Evolutionary conservation across 2,113 vertebrate genomes (phyloP), one percentile per base, ranked within the genome.

Genomic region (Brachyistius frenatus): DNA sequence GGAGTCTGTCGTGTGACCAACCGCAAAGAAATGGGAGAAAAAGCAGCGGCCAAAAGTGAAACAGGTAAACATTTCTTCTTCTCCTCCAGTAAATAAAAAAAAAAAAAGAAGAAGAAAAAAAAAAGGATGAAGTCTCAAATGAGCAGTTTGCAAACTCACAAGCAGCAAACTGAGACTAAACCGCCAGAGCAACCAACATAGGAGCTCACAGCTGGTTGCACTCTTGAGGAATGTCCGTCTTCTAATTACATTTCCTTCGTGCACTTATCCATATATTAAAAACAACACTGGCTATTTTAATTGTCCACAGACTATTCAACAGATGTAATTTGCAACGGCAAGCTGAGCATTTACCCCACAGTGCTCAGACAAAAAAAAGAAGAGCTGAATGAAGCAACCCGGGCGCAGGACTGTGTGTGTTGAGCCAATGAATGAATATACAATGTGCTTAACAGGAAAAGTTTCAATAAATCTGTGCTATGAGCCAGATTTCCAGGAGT

Each of bases 321-420:
- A 70, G 66, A 85, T 75, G 77, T 83, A 78, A 92, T 91, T 90
- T 83, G 66, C 68, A 77, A 53, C 62, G 86, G 86, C 83, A 64
- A 66, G 80, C 35, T 73, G 68, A 86, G 76, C 92, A 91, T 92
- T 64, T 39, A 58, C 4, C 73, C 79, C 62, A 33, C 47, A 30
- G 66, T n/a, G 73, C 37, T 37, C 2, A 32, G 32, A 79, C 54
- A 46, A 80, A 86, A 23, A 23, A 23, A 23, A 23, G 23, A 23
- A 60, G 66, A 64, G 52, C 23, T 62, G 62, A 79, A 75, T 63
- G 30, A 52, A 50, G 35, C 10, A 5, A 58, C 16, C 7, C 68
- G 50, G 31, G 44, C 2, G 0, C 39, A 2, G 9, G 33, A 23
- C 5, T 8, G 49, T 9, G 53, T 14, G 31, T 66, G 55, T 11